A percentile compares a stretch with the other conserved stretches of the same genome.
Conservation (phyloP, 30 jellyfish, hydroid and myxozoan species). For the Aurelia aurita region DNA sequence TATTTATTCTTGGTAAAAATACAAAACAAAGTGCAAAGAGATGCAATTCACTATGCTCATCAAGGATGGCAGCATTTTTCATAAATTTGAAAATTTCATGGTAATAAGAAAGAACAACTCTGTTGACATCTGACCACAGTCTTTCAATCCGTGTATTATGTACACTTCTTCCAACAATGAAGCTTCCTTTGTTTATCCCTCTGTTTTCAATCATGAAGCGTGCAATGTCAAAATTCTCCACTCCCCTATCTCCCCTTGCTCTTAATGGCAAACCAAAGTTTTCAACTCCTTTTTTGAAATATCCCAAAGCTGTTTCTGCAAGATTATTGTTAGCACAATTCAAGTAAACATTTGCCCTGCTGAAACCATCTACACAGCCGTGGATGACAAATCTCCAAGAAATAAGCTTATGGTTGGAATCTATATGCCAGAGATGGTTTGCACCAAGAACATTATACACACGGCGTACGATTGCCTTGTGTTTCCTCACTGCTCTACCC, state of each 20-base stretch:
- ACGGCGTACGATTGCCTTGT: slow-evolving; percentile 12
- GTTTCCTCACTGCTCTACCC: too few species aligned
- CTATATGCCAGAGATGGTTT: slow-evolving; percentile 41
- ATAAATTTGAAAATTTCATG: slow-evolving; percentile 12
- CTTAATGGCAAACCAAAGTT: slow-evolving; percentile 29
- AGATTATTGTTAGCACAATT: slow-evolving; percentile 12
- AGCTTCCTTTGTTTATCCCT: slow-evolving; percentile 28
- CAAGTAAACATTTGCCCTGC: slow-evolving; percentile 28
- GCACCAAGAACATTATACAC: slow-evolving; percentile 34
- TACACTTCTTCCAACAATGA: slow-evolving; percentile 47
- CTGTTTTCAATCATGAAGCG: slow-evolving; percentile 7
- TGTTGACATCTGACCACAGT: slow-evolving; percentile 39
- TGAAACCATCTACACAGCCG: slow-evolving; percentile 49
- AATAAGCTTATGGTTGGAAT: slow-evolving; percentile 47
- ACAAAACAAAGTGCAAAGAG: slow-evolving; percentile 32
- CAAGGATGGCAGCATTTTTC: slow-evolving; percentile 23
- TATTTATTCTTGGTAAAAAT: slow-evolving; percentile 20
- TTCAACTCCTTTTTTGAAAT: slow-evolving; percentile 12
- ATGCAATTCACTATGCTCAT: slow-evolving; percentile 16
- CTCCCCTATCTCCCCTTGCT: slow-evolving; percentile 46
- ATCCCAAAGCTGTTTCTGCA: slow-evolving; percentile 24
- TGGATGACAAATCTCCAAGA: slow-evolving; percentile 53
- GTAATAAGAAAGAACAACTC: slow-evolving; percentile 27
- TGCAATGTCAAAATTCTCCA: slow-evolving; percentile 29
- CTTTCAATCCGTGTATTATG: slow-evolving; percentile 37